Conservation (phyloP, 1,140 invertebrate genomes). For the Samia ricini region DNA sequence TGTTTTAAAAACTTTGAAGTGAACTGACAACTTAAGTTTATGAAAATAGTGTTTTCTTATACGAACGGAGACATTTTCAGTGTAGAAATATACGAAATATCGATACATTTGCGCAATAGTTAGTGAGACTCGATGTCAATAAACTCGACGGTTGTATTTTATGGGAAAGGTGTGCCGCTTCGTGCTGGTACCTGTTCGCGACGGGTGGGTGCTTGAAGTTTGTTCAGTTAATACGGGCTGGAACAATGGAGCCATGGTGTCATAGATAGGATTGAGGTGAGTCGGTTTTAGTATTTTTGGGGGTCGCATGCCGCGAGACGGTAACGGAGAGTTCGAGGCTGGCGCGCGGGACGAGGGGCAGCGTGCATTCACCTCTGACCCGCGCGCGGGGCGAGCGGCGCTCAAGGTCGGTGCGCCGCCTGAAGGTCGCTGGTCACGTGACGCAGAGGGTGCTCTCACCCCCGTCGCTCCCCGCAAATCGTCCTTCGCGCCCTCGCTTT, state of each 20-base stretch:
- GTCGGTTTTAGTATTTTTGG: slow-evolving; percentile 38
- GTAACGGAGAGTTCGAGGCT: slow-evolving; percentile 13
- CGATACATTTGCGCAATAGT: slow-evolving; percentile 64
- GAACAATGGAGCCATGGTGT: slow-evolving; percentile 44
- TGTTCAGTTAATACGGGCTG: slow-evolving; percentile 40
- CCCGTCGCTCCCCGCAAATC: slow-evolving; percentile 26
- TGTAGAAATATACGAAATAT: slow-evolving; percentile 40
- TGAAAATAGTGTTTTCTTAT: slow-evolving; percentile 50
- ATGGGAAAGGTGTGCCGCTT: slow-evolving; percentile 75
- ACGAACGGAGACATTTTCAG: slow-evolving; percentile 45
- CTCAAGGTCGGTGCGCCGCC: slow-evolving; percentile 74
- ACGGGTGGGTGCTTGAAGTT: slow-evolving; percentile 48
- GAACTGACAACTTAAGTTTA: slow-evolving; percentile 48
- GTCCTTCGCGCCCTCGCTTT: slow-evolving; percentile 27
- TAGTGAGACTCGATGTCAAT: slow-evolving; percentile 72
- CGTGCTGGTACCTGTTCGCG: slow-evolving; percentile 65
- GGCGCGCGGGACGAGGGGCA: slow-evolving; percentile 41
- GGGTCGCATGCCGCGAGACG: slow-evolving; percentile 27
- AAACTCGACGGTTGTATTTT: slow-evolving; percentile 75
- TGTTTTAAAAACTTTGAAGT: slow-evolving; percentile 53
- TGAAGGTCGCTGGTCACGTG: slow-evolving; percentile 73
- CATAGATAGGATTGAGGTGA: slow-evolving; percentile 49
- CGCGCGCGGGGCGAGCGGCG: slow-evolving; percentile 66
- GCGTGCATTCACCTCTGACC: slow-evolving; percentile 76
- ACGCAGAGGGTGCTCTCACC: slow-evolving; percentile 66